Conservation (phyloP, 2,797 vertebrate genomes). For the Acanthurus tractus region DNA sequence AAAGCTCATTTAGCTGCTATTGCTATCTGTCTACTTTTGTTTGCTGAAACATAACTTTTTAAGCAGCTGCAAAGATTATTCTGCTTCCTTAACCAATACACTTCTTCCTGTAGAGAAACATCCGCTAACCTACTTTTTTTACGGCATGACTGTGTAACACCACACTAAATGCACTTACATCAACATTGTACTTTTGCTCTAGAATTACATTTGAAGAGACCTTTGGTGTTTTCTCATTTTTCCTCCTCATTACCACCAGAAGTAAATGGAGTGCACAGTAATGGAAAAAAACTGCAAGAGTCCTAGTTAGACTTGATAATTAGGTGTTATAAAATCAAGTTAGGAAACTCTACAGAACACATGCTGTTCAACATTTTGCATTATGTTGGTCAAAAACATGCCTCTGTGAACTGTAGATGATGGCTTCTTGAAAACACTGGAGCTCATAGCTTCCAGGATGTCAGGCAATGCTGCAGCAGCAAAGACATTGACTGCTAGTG, state of each 20-base stretch:
- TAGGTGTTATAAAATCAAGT: slow-evolving; percentile 20
- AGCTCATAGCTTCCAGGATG: neutral
- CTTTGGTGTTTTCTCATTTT: neutral
- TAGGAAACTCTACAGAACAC: slow-evolving; percentile 13
- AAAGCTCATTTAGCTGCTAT: slow-evolving; percentile 3
- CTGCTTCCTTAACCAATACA: neutral
- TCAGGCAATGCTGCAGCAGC: neutral
- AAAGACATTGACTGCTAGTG: neutral
- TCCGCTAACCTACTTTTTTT: neutral
- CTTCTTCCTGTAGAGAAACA: neutral
- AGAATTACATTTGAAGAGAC: neutral
- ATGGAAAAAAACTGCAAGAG: slow-evolving; percentile 10
- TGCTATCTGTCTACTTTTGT: neutral
- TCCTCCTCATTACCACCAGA: slow-evolving; percentile 18
- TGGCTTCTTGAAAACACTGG: slow-evolving; percentile 4
- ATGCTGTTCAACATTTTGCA: slow-evolving; percentile 5
- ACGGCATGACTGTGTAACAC: neutral
- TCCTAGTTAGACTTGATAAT: slow-evolving; percentile 22
- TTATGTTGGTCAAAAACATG: neutral
- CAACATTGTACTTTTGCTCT: slow-evolving; percentile 3
- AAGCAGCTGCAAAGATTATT: neutral
- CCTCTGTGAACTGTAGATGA: neutral
- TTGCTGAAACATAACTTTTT: neutral
- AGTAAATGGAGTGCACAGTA: neutral
- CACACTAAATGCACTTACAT: neutral